Evolutionary conservation across 92 coral and sea anemone genomes (phyloP).

Genomic region (Meandrina meandrites): DNA sequence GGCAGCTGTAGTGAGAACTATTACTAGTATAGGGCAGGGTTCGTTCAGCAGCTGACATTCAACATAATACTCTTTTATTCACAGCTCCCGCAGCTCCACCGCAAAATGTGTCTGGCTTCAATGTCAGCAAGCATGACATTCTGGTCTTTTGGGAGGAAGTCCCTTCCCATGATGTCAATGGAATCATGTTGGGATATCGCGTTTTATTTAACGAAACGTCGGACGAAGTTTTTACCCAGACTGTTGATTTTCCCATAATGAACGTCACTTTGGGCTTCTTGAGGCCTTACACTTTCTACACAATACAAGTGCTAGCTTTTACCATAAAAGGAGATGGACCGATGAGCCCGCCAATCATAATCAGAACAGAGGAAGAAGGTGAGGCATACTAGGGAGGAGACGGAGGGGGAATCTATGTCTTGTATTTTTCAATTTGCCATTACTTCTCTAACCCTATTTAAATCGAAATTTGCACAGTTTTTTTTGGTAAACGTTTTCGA

Average conservation of each 20-base stretch:
- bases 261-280: slow-evolving; percentile 46
- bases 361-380: slow-evolving; percentile 93
- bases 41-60: neutral
- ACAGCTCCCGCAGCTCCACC: slow-evolving; percentile 76
- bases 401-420: neutral
- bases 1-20: no score
- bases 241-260: slow-evolving; percentile 34
- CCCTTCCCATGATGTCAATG: slow-evolving; percentile 63
- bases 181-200: slow-evolving; percentile 70
- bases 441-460: no score
- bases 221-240: slow-evolving; percentile 13
- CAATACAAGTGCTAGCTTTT: slow-evolving; percentile 60
- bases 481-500: no score
- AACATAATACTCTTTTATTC: neutral
- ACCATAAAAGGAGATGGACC: slow-evolving; percentile 79
- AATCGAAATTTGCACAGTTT: no score
- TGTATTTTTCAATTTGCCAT: neutral
- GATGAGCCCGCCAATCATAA: slow-evolving; percentile 43
- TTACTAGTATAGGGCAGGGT: neutral
- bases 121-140: slow-evolving; percentile 72
- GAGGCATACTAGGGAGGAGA: neutral
- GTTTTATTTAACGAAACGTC: slow-evolving; percentile 37
- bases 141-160: slow-evolving; percentile 66
- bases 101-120: slow-evolving; percentile 59
- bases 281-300: slow-evolving; percentile 64